These are phyloP conservation scores for Bimastos eiseni DNA, from an alignment of 2,888 invertebrate genomes.

Conservation along the genomic window DNA sequence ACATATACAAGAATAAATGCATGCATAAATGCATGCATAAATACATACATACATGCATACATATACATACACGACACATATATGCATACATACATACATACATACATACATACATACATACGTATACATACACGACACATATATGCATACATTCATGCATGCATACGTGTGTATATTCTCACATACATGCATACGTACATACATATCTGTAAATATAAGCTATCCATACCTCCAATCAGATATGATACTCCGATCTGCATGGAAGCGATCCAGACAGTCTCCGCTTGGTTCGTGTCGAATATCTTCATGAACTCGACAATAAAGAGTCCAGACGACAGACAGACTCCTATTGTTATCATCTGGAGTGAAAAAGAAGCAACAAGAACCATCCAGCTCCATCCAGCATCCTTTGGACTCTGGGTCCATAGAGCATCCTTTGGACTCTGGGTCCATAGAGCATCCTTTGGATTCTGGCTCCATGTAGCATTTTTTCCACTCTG, in stretches of 20 bases:
- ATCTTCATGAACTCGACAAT: slow-evolving; percentile 19
- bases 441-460: background rate
- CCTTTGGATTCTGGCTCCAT: background rate
- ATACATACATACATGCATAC: too few species aligned
- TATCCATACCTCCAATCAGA: slow-evolving; percentile 24
- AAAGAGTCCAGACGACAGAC: slow-evolving; percentile 24
- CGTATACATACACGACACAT: too few species aligned
- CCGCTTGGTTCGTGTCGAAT: slow-evolving; percentile 13
- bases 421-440: slow-evolving; percentile 4
- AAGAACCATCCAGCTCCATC: slow-evolving; percentile 25
- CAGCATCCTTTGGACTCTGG: slow-evolving; percentile 10
- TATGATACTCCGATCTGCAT: slow-evolving; percentile 19
- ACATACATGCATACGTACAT: background rate
- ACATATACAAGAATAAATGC: too few species aligned
- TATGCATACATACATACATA: too few species aligned
- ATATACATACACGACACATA: too few species aligned
- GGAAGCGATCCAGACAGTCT: slow-evolving; percentile 9
- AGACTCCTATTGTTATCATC: background rate
- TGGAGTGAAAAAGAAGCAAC: slow-evolving; percentile 13
- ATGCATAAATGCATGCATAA: too few species aligned
- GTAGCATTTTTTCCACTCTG: background rate
- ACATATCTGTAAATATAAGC: too few species aligned
- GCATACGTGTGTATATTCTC: background rate
- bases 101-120: too few species aligned
- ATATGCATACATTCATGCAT: background rate